These are phyloP conservation scores for Nasonia vitripennis DNA, from an alignment of 1,140 invertebrate species.

Conservation along the genomic window DNA sequence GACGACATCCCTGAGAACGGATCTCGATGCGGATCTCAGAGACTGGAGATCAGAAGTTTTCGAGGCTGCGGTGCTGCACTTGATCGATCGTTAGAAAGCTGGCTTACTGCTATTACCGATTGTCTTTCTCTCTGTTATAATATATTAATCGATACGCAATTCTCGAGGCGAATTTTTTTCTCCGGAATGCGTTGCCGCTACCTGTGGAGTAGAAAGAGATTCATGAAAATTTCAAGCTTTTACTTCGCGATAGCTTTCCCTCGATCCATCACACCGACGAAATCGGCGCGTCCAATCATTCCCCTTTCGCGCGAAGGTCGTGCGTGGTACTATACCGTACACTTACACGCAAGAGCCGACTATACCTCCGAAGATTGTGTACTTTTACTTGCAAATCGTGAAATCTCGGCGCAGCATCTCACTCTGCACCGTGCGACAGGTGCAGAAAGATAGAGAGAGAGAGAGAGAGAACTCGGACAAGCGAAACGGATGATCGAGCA, in stretches of 20 bases:
- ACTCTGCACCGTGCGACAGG: neutral
- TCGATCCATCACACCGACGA: neutral
- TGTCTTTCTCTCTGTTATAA: no score
- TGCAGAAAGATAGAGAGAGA: conserved; percentile 18
- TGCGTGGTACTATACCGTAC: neutral
- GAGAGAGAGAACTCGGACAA: conserved; percentile 44
- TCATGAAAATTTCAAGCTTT: neutral
- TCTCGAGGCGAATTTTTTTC: no score
- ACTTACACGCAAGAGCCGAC: neutral
- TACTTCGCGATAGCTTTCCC: neutral
- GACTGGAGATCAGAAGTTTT: neutral
- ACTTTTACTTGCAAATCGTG: conserved; percentile 54
- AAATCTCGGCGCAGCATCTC: neutral
- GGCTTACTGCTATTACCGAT: no score
- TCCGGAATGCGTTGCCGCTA: no score
- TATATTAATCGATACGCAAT: no score
- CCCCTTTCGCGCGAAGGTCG: neutral
- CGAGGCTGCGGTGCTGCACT: neutral
- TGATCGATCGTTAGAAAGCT: neutral
- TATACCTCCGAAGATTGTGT: neutral
- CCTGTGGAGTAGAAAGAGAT: neutral
- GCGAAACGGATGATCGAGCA: conserved; percentile 50
- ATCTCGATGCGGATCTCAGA: neutral
- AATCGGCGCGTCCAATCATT: neutral
- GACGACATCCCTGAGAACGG: conserved; percentile 10